Evolutionary conservation across 1,140 invertebrate species (phyloP).

Genomic region (Hypsibius dujardini): DNA sequence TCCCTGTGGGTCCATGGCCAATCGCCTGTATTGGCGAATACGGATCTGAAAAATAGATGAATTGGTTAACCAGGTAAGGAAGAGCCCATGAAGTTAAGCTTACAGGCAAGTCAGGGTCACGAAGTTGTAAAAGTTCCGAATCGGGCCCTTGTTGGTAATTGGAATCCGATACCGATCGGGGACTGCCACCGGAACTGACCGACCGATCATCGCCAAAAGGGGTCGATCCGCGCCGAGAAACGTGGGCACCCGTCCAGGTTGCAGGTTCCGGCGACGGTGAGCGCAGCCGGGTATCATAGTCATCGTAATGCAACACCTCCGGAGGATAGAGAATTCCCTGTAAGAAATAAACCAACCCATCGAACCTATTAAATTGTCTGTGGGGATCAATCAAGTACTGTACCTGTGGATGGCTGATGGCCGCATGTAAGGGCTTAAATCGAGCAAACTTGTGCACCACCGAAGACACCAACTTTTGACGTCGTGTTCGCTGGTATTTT

Average conservation of each 20-base stretch:
- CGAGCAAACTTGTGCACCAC: constrained; percentile 18
- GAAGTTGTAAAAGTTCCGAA: constrained; percentile 73
- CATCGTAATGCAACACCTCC: not conserved
- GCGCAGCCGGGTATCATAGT: not conserved
- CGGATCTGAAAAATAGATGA: not conserved
- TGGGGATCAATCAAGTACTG: not conserved
- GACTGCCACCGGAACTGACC: constrained; percentile 5
- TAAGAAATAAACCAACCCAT: not conserved
- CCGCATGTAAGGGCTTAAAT: not conserved
- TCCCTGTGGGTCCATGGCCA: not conserved
- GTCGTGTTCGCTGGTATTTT: constrained; percentile 26
- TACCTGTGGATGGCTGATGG: constrained; percentile 8
- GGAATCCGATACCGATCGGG: constrained; percentile 24
- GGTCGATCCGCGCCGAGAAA: not conserved
- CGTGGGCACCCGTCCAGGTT: not conserved
- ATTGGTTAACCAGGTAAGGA: not conserved
- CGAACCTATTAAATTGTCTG: not conserved
- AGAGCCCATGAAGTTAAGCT: not conserved
- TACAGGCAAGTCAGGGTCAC: constrained; percentile 77
- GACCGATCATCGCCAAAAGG: constrained; percentile 3
- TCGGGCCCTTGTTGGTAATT: constrained; percentile 88
- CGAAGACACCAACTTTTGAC: constrained; percentile 21
- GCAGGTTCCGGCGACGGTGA: constrained; percentile 7
- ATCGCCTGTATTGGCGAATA: constrained; percentile 5
- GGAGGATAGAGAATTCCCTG: constrained; percentile 13